These are phyloP conservation scores for Phorcus lineatus DNA, from an alignment of 2,888 invertebrate species.

Conservation along the genomic window DNA sequence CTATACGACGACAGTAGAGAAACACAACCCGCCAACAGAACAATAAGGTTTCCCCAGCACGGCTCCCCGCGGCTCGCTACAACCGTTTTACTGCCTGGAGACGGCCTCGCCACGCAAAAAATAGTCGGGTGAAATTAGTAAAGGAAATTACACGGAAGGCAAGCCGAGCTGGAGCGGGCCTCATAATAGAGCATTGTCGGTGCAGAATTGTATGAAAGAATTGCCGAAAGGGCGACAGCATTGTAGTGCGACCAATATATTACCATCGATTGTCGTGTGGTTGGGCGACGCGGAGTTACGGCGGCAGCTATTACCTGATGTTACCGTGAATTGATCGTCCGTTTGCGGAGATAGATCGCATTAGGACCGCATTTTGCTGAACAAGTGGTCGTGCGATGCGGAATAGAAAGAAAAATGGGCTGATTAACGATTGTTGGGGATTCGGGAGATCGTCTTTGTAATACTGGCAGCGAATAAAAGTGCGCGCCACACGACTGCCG, in stretches of 20 bases:
- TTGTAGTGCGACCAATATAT: background rate
- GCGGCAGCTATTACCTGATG: background rate
- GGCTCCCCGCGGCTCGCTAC: background rate
- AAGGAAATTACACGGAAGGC: conserved; percentile 4
- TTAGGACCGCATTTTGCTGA: conserved; percentile 5
- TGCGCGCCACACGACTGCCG: background rate
- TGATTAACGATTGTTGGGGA: conserved; percentile 13
- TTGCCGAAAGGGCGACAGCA: background rate
- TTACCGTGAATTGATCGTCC: background rate
- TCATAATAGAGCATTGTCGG: background rate
- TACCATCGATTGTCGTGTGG: background rate
- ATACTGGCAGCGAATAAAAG: background rate
- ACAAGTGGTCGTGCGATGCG: background rate
- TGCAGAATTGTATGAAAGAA: conserved; percentile 2
- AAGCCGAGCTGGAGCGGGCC: background rate
- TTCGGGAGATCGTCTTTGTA: background rate
- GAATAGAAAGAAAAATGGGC: conserved; percentile 9
- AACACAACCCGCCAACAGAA: background rate
- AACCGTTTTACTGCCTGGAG: background rate
- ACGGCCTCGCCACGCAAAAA: background rate
- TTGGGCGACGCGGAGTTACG: background rate
- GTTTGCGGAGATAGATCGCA: conserved; percentile 15
- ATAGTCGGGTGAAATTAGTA: conserved; percentile 5
- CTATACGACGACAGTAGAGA: too few species aligned
- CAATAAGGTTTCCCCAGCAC: background rate